Evolutionary conservation across 2,113 vertebrate genomes (phyloP).

Genomic region (Otis tarda): DNA sequence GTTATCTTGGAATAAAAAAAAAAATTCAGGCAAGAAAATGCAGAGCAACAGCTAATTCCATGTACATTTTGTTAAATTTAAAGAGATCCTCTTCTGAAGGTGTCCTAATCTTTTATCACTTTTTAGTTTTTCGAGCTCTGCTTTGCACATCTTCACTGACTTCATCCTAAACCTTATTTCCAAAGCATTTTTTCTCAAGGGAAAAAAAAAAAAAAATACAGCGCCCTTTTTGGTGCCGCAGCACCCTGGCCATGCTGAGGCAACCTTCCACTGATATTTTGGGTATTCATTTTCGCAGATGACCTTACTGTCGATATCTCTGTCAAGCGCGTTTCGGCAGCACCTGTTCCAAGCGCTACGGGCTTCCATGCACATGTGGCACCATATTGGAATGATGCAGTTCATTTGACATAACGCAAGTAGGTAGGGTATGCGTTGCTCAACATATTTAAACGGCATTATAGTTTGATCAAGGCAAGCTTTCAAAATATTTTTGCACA

Average conservation of each 20-base stretch:
- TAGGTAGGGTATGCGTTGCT: slow-evolving; percentile 74
- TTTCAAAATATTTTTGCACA: slow-evolving; percentile 14
- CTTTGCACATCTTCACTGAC: background rate
- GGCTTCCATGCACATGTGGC: slow-evolving; percentile 82
- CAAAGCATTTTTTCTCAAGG: background rate
- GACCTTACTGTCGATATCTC: slow-evolving; percentile 73
- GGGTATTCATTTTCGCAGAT: slow-evolving; percentile 38
- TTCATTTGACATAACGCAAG: slow-evolving; percentile 80
- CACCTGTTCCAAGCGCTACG: slow-evolving; percentile 84
- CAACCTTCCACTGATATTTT: slow-evolving; percentile 25
- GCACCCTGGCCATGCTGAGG: fast-evolving
- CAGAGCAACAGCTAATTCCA: background rate
- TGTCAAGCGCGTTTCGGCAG: slow-evolving; percentile 60
- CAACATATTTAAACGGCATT: slow-evolving; percentile 50
- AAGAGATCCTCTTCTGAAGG: background rate
- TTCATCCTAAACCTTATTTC: background rate
- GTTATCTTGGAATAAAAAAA: background rate
- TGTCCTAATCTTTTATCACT: background rate
- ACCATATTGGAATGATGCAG: slow-evolving; percentile 89
- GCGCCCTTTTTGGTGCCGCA: background rate
- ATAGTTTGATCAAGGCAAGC: slow-evolving; percentile 30
- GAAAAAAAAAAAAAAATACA: background rate
- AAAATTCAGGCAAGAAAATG: background rate
- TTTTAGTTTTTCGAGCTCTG: background rate
- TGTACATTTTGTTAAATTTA: background rate